Conservation (phyloP, 1,140 invertebrate genomes). For the Heliconius hermathena region DNA sequence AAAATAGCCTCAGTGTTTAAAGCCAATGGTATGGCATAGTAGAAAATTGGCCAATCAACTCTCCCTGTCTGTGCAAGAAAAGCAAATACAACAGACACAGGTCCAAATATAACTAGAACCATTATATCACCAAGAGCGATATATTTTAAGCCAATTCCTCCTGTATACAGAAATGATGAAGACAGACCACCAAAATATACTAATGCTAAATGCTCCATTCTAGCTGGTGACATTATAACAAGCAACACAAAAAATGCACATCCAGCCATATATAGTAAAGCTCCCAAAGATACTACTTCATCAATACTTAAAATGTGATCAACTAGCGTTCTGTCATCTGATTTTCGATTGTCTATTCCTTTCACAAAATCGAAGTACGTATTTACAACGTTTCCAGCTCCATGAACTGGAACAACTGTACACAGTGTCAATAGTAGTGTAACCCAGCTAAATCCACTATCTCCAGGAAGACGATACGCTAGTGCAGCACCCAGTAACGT, state of each 20-base stretch:
- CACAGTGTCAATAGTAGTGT: conserved; percentile 91
- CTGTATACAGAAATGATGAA: conserved; percentile 96
- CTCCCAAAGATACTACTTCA: conserved; percentile 93
- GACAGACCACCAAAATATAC: conserved; percentile 97
- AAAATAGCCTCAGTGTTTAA: conserved; percentile 97
- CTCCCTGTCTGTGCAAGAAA: conserved; percentile 95
- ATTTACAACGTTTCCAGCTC: conserved; percentile 98
- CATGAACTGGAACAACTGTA: conserved; percentile 95
- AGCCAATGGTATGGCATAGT: conserved; percentile 96
- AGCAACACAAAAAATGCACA: conserved; percentile 94
- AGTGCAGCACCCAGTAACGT: conserved; percentile 93
- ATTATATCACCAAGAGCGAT: conserved; percentile 95
- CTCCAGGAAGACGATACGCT: conserved; percentile 89
- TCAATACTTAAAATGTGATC: conserved; percentile 93
- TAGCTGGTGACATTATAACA: conserved; percentile 91
- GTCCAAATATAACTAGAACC: conserved; percentile 96
- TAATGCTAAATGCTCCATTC: conserved; percentile 96
- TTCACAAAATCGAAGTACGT: conserved; percentile 97
- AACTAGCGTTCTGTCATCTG: conserved; percentile 95
- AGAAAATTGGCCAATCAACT: conserved; percentile 92
- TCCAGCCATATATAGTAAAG: conserved; percentile 92
- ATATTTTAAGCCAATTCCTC: conserved; percentile 96
- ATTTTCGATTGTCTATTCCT: conserved; percentile 95
- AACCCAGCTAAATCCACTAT: conserved; percentile 88
- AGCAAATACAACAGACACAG: conserved; percentile 96